Base-by-base conservation (phyloP, 2,888 invertebrate species). In the Agriopis leucophaearia region DNA sequence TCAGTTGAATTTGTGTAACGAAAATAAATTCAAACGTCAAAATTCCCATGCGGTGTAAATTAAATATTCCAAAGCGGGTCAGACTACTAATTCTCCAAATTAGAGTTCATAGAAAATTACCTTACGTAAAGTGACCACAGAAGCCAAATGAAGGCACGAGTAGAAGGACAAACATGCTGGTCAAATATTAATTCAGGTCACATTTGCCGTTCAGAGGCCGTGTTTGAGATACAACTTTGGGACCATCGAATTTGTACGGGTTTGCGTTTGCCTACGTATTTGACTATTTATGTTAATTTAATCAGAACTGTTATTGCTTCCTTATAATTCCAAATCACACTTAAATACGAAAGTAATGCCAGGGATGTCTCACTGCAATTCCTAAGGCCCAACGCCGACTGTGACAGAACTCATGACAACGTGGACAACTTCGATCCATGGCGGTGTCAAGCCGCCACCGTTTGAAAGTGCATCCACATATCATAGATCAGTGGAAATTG, bases 161-260 rank as follows among this genome's bases (percentile, higher is more conserved):
- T 84, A 79, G 80, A 78, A 76, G 74, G 81, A 81, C 86, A 85
- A 88, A 88, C 81, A 84, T 68, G 70, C 82, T 76, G 85, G 88
- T 90, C 91, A 90, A 91, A 92, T 91, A 91, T 92, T 90, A 91
- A 91, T 91, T 92, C 92, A 83, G 91, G 91, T 91, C 92, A 89
- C 90, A 91, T 90, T 90, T 87, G 87, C 82, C 83, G 82, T 84
- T 88, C 81, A 80, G 80, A 87, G 86, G 87, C 87, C 88, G 76
- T 89, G 87, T 91, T 92, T 90, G 85, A 88, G 89, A 91, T 88
- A 90, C 88, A 90, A 91, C 90, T 92, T 91, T 90, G 84, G 86
- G 87, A 77, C 85, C 88, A 88, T 90, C 87, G 88, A 87, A 90
- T 88, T 89, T 86, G 84, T 88, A 87, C 87, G 87, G 87, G 87